Percentiles rank a stretch among this genome's conserved stretches.
Conservation (phyloP, 2,797 vertebrate species). For the Diplodus puntazzo region DNA sequence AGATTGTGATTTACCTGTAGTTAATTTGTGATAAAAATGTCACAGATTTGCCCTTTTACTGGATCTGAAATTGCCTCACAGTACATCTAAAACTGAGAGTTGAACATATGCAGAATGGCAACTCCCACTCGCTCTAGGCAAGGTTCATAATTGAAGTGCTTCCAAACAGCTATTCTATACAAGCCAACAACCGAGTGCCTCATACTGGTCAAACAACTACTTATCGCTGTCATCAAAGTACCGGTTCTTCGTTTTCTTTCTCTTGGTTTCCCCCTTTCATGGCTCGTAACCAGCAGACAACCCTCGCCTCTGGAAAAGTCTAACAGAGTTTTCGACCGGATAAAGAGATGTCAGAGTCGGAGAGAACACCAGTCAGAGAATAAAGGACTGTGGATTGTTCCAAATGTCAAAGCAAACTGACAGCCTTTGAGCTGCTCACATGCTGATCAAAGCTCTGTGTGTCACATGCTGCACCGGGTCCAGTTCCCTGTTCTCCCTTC, state of each 20-base stretch:
- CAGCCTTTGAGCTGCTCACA: not conserved
- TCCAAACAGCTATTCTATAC: not conserved
- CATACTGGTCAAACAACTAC: slow-evolving; percentile 16
- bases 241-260: not conserved
- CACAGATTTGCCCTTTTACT: not conserved
- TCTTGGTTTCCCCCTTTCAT: slow-evolving; percentile 1
- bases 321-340: not conserved
- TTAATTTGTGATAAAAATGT: not conserved
- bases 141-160: not conserved
- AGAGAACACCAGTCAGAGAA: slow-evolving; percentile 29
- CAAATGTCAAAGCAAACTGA: slow-evolving; percentile 41
- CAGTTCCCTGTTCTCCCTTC: slow-evolving; percentile 24
- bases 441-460: slow-evolving; percentile 33
- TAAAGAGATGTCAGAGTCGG: slow-evolving; percentile 17
- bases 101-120: not conserved
- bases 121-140: not conserved
- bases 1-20: not conserved
- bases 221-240: slow-evolving; percentile 19
- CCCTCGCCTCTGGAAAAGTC: slow-evolving; percentile 4
- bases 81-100: too few relatives aligned
- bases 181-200: not conserved
- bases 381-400: slow-evolving; percentile 26
- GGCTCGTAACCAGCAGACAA: slow-evolving; percentile 24
- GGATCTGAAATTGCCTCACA: not conserved
- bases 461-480: slow-evolving; percentile 29